Conservation (phyloP, 2,888 invertebrate species). For the Luperina nickerlii region DNA sequence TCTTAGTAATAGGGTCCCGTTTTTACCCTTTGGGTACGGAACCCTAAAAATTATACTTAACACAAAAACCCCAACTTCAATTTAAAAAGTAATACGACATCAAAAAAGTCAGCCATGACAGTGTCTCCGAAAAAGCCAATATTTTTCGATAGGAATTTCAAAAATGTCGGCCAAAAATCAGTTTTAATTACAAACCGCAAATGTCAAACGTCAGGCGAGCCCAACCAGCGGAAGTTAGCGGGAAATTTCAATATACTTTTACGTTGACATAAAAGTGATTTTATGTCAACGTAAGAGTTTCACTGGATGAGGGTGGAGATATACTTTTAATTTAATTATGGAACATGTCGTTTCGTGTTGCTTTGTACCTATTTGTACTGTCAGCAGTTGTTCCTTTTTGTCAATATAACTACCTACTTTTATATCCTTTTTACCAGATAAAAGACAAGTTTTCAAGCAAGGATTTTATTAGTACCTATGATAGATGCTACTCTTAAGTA, state of each 20-base stretch:
- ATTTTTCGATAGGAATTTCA: constrained; percentile 47
- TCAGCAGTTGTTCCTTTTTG: no score
- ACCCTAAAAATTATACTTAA: background rate
- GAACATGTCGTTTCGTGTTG: background rate
- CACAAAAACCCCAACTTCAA: constrained; percentile 11
- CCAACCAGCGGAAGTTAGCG: constrained; percentile 64
- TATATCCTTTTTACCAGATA: no score
- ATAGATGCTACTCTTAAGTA: background rate
- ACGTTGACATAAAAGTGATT: background rate
- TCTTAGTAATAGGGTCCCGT: no score
- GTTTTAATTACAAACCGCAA: constrained; percentile 74
- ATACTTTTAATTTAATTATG: constrained; percentile 18
- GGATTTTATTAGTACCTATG: background rate
- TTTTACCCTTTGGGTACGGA: no score
- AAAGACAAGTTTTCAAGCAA: background rate
- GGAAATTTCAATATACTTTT: constrained; percentile 48
- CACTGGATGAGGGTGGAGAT: constrained; percentile 2
- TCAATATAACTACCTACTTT: no score
- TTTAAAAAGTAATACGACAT: constrained; percentile 34
- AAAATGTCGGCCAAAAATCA: constrained; percentile 68
- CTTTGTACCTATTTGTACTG: background rate
- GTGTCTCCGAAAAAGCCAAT: constrained; percentile 48
- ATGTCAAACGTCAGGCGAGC: constrained; percentile 71
- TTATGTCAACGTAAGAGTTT: constrained; percentile 22
- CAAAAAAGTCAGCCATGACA: constrained; percentile 5